Percentiles rank a stretch among this genome's conserved stretches.
Evolutionary conservation across 1,140 invertebrate genomes (phyloP).

Genomic region (Ditylenchus dipsaci): DNA sequence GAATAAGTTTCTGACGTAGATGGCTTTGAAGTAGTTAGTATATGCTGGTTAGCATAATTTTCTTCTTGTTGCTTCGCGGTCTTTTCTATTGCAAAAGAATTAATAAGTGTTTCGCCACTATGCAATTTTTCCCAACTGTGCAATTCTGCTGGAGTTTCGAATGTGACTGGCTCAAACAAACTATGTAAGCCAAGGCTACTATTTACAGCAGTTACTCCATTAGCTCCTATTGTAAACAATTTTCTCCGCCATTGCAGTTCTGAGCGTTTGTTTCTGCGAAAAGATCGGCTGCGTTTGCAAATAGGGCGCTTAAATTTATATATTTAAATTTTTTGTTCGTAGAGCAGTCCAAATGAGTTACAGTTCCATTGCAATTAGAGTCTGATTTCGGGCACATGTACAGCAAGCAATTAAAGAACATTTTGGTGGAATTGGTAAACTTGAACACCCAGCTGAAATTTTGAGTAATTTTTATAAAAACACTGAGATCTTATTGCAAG

Average conservation of each 20-base stretch:
- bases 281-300: neutral
- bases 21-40: no score
- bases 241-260: slow-evolving; percentile 7
- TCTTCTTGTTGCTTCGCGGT: no score
- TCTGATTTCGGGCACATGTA: slow-evolving; percentile 45
- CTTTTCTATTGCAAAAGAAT: no score
- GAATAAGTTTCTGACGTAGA: no score
- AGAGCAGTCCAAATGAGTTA: neutral
- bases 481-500: no score
- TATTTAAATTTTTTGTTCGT: neutral
- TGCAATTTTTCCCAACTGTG: no score
- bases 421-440: slow-evolving; percentile 31
- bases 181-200: neutral
- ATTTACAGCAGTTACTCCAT: slow-evolving; percentile 4
- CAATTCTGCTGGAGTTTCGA: neutral
- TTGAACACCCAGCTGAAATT: slow-evolving; percentile 32
- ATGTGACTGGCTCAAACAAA: neutral
- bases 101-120: no score
- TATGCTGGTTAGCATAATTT: no score
- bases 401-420: slow-evolving; percentile 41
- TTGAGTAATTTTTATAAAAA: no score
- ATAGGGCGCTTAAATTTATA: neutral
- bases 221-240: neutral
- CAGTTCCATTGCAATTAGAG: slow-evolving; percentile 17
- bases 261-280: neutral